Base-by-base conservation (phyloP, 2,797 vertebrate species). In the Okamejei kenojei region DNA sequence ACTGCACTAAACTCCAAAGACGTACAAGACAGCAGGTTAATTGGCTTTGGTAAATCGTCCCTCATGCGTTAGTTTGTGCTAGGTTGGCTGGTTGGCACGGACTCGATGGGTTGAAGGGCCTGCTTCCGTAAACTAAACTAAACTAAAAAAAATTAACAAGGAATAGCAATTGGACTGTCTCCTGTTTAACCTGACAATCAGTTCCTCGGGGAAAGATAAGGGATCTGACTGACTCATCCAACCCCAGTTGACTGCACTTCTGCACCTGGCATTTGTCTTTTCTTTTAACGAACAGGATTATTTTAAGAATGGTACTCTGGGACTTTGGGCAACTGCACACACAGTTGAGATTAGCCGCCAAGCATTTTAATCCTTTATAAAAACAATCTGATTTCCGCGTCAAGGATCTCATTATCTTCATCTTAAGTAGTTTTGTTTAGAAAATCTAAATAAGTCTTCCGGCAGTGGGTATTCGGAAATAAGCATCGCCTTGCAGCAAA, bases 361-460 rank as follows among this genome's bases (percentile, higher is more conserved):
- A 73, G 35, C 23, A 13, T 91, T 91, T 91, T 74, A 91, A 91
- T 91, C 90, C 90, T 11, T 91, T 74, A 13, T 45, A 73, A 91
- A 74, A 91, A 91, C 65, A 91, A 91, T 54, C 90, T 74, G 35
- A 74, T 91, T 91, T 91, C 90, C 74, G 90, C 90, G 45, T 91
- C 68, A 91, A 26, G 38, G 68, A 91, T 0, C 63, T 91, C 71
- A 91, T 91, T 91, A 91, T 29, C 90, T 73, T 91, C 26, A 54
- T 63, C 65, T 54, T 54, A 90, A 71, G 73, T 90, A 68, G 88
- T 21, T 91, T 91, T 74, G 90, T 45, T 74, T 73, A 38, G 45
- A 54, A 54, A 54, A 54, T 54, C 45, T 54, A 54, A 54, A 54
- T 54, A 54, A 29, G 35, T 35, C 82, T 17, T n/a, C 65, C 32